Evolutionary conservation across 37 sponge, comb jelly and placozoan species (phyloP), one percentile per base, ranked within the genome.

Genomic region (Tethya wilhelma): DNA sequence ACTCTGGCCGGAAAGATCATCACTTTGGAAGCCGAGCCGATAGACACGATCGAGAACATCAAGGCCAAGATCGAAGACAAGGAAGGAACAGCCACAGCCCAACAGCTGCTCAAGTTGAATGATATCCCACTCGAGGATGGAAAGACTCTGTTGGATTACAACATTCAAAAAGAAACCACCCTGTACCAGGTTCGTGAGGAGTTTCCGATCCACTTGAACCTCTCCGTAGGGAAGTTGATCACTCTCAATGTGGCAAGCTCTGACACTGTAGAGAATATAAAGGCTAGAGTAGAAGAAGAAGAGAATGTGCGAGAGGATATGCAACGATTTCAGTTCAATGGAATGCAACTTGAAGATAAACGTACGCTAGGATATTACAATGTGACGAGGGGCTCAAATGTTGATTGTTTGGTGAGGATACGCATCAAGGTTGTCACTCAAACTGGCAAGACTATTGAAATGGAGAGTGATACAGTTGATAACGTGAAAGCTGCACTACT

Each of bases 211-310:
- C 92, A 90, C 57, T 92, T 95, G 29, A 92, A 95, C 75, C 87
- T 93, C 38, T 81, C 90, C 71, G 93, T 90, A 30, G 93, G 96
- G 19, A 96, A 93, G 74, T 93, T 87, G 59, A 93, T 93, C 90
- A 89, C 93, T 38, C 86, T 96, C 30, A 91, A 92, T 38, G 96
- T 96, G 12, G 93, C 92, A 44, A 80, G 90, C 39, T 77, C 84
- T 53, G 96, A 96, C 73, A 86, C 90, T n/a, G 89, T 95, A 75
- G 90, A 95, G 71, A 95, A 89, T 69, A 93, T 95, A 57, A 95
- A 95, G 74, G 79, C 87, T 32, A 95, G 92, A 77, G 92, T 95
- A 64, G 93, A 89, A 64, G 90, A 92, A 87, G 92, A 92, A 59
- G 90, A 89, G 43, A 90, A 93, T n/a, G 87, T 95, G 59, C 90